Base-by-base conservation (phyloP, 1,140 invertebrate species). In the Microvelia longipes region DNA sequence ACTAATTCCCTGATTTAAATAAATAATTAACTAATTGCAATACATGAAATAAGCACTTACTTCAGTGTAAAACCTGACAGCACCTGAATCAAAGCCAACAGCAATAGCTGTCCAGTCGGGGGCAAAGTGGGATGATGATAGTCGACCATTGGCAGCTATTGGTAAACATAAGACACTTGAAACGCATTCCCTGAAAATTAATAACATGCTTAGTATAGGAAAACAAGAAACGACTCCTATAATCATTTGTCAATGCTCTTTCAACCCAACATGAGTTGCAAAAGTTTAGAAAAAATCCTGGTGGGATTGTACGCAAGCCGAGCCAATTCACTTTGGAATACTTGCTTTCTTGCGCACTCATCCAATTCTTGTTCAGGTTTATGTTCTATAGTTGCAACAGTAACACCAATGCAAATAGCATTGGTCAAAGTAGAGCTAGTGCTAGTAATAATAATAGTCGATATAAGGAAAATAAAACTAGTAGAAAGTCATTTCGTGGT, bases 21-120 rank as follows among this genome's bases (percentile, higher is more conserved):
- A n/a, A n/a, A n/a, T n/a, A n/a, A n/a, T n/a, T n/a, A n/a, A n/a
- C n/a, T n/a, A n/a, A n/a, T n/a, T n/a, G n/a, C n/a, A n/a, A n/a
- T n/a, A n/a, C n/a, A n/a, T n/a, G n/a, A n/a, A n/a, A n/a, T n/a
- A n/a, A n/a, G n/a, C n/a, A 70, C 73, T 77, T 80, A 88, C 87
- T 79, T 90, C 94, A 13, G 91, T 93, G 77, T 94, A 97, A 81
- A 97, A 93, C 72, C 88, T 82, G 30, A 97, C 82, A 81, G 85
- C 87, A 29, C 96, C 95, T 71, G 89, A 88, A 73, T 85, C 86
- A 75, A 94, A 92, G 26, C 94, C 94, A 70, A 96, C 84, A 71
- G 90, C 85, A 72, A 97, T 85, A 79, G 92, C 95, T 15, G 93
- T 95, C 94, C 94, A 98, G 78, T 98, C 94, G 63, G 89, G 86